Evolutionary conservation across 2,888 invertebrate genomes (phyloP).

Genomic region (Cephus pygmeus): DNA sequence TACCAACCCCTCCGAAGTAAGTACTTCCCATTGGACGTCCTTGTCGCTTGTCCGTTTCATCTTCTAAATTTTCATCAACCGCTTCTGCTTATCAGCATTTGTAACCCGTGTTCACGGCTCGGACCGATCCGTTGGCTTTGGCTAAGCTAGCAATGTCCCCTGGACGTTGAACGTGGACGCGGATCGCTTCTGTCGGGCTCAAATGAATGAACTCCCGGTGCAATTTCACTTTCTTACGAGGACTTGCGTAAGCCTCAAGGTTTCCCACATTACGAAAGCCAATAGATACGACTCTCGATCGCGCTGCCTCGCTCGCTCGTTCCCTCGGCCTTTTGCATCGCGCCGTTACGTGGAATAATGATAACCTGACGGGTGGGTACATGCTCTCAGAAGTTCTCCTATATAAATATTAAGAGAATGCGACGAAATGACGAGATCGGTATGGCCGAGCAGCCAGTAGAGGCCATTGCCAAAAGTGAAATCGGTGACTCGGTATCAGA

Average conservation of each 20-base stretch:
- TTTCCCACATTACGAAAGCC: conserved; percentile 63
- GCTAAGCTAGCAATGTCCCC: background rate
- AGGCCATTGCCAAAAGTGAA: conserved; percentile 67
- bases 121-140: background rate
- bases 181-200: conserved; percentile 9
- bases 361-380: background rate
- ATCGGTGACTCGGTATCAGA: conserved; percentile 40
- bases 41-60: background rate
- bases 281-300: conserved; percentile 38
- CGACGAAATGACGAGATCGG: conserved; percentile 4
- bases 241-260: conserved; percentile 59
- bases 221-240: conserved; percentile 62
- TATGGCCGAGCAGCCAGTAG: conserved; percentile 33
- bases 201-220: conserved; percentile 60
- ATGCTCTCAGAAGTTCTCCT: background rate
- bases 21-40: conserved; percentile 27
- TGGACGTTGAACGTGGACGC: background rate
- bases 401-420: background rate
- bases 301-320: background rate
- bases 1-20: conserved; percentile 90
- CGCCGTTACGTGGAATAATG: background rate
- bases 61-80: background rate
- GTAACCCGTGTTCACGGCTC: background rate
- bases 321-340: background rate
- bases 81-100: background rate